Evolutionary conservation across 2,888 invertebrate species (phyloP).

Genomic region (Yponomeuta malinellus): DNA sequence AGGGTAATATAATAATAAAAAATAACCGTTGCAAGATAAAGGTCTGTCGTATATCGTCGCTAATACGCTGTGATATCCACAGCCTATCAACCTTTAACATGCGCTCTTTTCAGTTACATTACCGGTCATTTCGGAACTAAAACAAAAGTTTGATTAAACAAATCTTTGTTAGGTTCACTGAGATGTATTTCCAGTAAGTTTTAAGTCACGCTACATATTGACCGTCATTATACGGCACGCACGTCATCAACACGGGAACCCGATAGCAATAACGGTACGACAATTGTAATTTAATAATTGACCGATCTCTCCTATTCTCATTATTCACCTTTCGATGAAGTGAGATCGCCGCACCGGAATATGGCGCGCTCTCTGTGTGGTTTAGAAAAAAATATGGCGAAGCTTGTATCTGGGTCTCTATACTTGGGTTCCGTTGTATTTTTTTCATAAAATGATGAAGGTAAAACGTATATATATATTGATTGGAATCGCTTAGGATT

Average conservation of each 20-base stretch:
- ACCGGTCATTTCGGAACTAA: too few relatives aligned
- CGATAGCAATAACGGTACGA: background rate
- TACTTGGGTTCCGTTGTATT: background rate
- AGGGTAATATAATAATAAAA: too few relatives aligned
- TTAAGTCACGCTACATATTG: background rate
- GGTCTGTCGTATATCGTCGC: too few relatives aligned
- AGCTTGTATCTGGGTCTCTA: background rate
- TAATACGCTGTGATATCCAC: too few relatives aligned
- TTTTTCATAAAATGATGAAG: background rate
- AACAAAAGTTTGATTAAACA: too few relatives aligned
- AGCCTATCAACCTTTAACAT: too few relatives aligned
- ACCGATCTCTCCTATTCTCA: constrained; percentile 28
- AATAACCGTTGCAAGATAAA: too few relatives aligned
- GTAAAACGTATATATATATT: too few relatives aligned
- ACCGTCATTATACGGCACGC: background rate
- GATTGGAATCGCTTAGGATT: too few relatives aligned
- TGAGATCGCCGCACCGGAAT: constrained; percentile 21
- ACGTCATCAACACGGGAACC: background rate
- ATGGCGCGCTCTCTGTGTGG: constrained; percentile 25
- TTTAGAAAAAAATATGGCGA: constrained; percentile 17
- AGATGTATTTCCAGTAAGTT: background rate
- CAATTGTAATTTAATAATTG: constrained; percentile 31
- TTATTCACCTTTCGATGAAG: constrained; percentile 28
- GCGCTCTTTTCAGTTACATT: too few relatives aligned
- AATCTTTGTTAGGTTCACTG: background rate